Percentiles rank a stretch among this genome's conserved stretches.
These are phyloP conservation scores for Diacarnus erythraeanus DNA, from an alignment of 37 sponge, comb jelly and placozoan genomes.

Conservation along the genomic window DNA sequence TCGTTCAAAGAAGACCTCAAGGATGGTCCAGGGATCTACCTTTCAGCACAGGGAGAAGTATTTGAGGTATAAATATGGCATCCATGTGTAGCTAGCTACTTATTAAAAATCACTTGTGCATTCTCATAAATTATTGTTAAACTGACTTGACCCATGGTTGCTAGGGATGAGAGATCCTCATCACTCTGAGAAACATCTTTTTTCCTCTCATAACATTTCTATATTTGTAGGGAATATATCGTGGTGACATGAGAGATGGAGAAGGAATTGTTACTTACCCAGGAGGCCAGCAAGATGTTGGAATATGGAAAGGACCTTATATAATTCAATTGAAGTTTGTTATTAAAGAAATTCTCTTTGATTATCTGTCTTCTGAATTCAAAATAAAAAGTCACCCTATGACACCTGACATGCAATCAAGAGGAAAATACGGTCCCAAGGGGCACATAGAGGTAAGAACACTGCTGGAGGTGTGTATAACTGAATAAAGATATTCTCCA, in stretches of 20 bases:
- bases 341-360: constrained; percentile 47
- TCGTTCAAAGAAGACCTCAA: constrained; percentile 63
- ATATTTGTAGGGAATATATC: constrained; percentile 69
- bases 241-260: constrained; percentile 67
- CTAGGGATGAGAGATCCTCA: no score
- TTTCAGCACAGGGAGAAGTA: constrained; percentile 63
- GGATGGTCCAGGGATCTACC: constrained; percentile 71
- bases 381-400: neutral
- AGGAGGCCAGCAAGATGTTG: constrained; percentile 71
- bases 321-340: constrained; percentile 61
- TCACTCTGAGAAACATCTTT: no score
- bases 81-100: no score
- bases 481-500: neutral
- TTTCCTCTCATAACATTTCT: neutral
- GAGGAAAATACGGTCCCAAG: constrained; percentile 37
- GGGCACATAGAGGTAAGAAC: constrained; percentile 66
- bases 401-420: constrained; percentile 33
- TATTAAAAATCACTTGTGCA: no score
- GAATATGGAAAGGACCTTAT: constrained; percentile 76
- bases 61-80: constrained; percentile 79
- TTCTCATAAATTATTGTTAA: no score
- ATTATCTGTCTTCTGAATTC: neutral
- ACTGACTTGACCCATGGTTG: no score
- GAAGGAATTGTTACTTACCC: constrained; percentile 74
- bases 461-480: neutral